Conservation (phyloP, 2,888 invertebrate species). For the Folsomia candida region DNA sequence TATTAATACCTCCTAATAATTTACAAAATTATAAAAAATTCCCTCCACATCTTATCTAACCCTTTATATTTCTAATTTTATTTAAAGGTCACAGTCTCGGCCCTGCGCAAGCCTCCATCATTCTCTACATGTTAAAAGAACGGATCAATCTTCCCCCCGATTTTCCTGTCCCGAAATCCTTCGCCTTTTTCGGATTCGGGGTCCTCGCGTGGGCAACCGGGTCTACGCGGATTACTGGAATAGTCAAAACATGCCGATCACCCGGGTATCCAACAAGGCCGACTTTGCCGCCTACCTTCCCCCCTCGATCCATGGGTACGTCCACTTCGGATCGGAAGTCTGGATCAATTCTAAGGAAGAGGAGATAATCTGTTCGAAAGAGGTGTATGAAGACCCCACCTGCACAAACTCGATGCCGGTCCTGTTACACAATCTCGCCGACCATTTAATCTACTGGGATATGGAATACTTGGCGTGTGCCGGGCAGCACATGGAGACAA, state of each 20-base stretch:
- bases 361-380: background rate
- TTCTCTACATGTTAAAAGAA: background rate
- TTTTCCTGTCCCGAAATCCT: background rate
- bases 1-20: no score
- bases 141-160: background rate
- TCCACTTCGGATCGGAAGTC: background rate
- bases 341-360: background rate
- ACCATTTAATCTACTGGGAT: slow-evolving; percentile 2
- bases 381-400: background rate
- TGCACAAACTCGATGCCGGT: slow-evolving; percentile 7
- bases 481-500: no score
- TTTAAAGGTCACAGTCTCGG: slow-evolving; percentile 10
- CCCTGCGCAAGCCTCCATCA: background rate
- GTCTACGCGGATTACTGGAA: slow-evolving; percentile 3
- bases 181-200: background rate
- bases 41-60: no score
- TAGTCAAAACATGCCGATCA: background rate
- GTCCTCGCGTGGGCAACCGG: slow-evolving; percentile 6
- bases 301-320: background rate
- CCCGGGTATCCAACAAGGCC: background rate
- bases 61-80: background rate
- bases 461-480: background rate
- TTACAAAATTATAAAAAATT: no score
- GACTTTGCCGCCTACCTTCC: background rate
- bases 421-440: background rate